These are phyloP conservation scores for Mormyrops boulengeri DNA, from an alignment of 2,797 vertebrate genomes.

Conservation along the genomic window DNA sequence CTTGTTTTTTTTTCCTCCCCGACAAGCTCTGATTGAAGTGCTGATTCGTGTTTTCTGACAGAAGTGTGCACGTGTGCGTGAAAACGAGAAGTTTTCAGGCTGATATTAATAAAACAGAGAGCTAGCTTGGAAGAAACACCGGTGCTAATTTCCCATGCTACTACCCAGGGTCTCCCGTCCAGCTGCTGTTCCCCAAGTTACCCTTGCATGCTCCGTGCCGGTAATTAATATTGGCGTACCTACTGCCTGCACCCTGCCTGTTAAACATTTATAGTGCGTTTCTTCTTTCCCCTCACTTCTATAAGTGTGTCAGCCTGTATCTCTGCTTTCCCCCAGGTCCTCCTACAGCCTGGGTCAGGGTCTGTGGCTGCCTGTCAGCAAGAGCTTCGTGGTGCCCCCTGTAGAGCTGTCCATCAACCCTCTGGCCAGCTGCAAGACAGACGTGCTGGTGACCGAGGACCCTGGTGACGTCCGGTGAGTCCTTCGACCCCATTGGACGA, in stretches of 20 bases:
- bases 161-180: background rate
- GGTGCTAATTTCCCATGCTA: background rate
- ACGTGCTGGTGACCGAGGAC: constrained; percentile 92
- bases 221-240: background rate
- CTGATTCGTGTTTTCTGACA: background rate
- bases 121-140: background rate
- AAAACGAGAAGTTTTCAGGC: background rate
- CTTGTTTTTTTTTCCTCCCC: background rate
- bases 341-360: constrained; percentile 96
- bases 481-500: background rate
- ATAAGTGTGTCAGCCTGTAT: background rate
- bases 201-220: background rate
- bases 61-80: background rate
- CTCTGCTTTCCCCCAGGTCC: constrained; percentile 63
- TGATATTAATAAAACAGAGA: background rate
- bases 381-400: constrained; percentile 95
- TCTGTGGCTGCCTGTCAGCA: constrained; percentile 96
- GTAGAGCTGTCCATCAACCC: constrained; percentile 97
- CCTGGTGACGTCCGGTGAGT: constrained; percentile 95
- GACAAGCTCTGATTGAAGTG: background rate
- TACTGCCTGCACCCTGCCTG: background rate
- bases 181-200: background rate
- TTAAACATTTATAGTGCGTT: background rate
- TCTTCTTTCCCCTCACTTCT: background rate
- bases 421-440: constrained; percentile 96